phyloP scores from a whole-genome alignment of 2,888 invertebrate genomes.

The Bedellia somnulentella region DNA sequence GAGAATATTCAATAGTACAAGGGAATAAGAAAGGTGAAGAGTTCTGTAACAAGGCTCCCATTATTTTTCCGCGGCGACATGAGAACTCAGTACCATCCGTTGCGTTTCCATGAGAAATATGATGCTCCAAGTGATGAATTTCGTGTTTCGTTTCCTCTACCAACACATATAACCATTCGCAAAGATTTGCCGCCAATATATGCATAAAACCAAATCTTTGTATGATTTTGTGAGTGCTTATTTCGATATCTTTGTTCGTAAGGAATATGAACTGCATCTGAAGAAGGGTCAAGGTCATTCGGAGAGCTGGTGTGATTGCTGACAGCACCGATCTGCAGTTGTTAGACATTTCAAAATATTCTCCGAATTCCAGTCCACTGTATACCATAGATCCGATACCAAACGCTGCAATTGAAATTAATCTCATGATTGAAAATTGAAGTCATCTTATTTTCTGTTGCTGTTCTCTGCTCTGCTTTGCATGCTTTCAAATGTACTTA shows the following conservation, averaged over 20 bases:
- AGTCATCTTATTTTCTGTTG: too few relatives aligned
- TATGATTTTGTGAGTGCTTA: constrained; percentile 68
- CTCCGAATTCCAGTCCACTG: constrained; percentile 71
- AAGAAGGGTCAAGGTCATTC: constrained; percentile 81
- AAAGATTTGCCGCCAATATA: constrained; percentile 89
- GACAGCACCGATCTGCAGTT: constrained; percentile 65
- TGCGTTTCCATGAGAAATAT: constrained; percentile 15
- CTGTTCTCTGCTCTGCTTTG: too few relatives aligned
- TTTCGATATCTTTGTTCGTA: constrained; percentile 72
- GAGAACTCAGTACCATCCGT: constrained; percentile 18
- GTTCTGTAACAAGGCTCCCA: constrained; percentile 71
- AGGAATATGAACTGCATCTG: constrained; percentile 95
- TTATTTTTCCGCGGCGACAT: constrained; percentile 67
- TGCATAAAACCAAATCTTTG: constrained; percentile 93
- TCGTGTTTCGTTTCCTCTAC: constrained; percentile 89
- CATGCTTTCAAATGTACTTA: too few relatives aligned
- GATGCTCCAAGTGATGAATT: constrained; percentile 70
- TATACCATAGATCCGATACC: constrained; percentile 73
- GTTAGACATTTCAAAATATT: constrained; percentile 73
- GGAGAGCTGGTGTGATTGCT: constrained; percentile 80
- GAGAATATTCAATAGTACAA: constrained; percentile 86
- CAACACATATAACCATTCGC: constrained; percentile 88
- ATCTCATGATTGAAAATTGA: neutral
- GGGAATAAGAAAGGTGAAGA: constrained; percentile 83
- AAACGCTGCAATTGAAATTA: constrained; percentile 24